Base-by-base conservation (phyloP, 2,113 vertebrate genomes). In the Gnathonemus echidnorhynchus region DNA sequence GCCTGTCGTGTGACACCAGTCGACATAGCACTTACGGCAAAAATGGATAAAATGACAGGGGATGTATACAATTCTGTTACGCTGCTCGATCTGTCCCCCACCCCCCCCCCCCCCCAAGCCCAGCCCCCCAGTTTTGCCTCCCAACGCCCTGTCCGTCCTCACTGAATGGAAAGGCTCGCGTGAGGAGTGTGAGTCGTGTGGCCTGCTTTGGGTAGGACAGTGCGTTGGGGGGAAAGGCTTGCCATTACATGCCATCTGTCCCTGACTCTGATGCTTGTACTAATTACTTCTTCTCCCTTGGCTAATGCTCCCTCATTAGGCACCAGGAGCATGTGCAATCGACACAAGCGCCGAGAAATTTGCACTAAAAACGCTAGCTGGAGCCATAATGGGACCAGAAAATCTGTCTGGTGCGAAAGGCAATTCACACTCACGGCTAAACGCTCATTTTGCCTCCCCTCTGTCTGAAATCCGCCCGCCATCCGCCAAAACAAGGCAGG, bases 241-340 rank as follows among this genome's bases (percentile, higher is more conserved):
- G 95, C 95, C 95, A 96, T 96, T 95, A 93, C 95, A 93, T 95
- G 95, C 96, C 96, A 96, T 96, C 96, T 96, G 96, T 96, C 95
- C 94, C 94, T 92, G 90, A 93, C 93, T 94, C 94, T 96, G 95
- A 96, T 95, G 96, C 96, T 95, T 95, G 94, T 93, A 96, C 95
- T 96, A 96, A 96, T 96, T 96, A 95, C 95, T 87, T 94, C 94
- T 91, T 94, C 95, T 96, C 95, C 95, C 94, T 95, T 94, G 95
- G 95, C 96, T 96, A 95, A 96, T 95, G 95, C 95, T 92, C 94
- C 94, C 96, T 96, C 96, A 96, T 96, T 96, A 96, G 95, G 95
- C 96, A 94, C 90, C 92, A 94, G 94, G 95, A 96, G 96, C 95
- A 95, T 95, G 96, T 95, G 96, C 95, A 95, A 96, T 94, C 95